Evolutionary conservation across 2,888 invertebrate species (phyloP).

Genomic region (Mechanitis messenoides): DNA sequence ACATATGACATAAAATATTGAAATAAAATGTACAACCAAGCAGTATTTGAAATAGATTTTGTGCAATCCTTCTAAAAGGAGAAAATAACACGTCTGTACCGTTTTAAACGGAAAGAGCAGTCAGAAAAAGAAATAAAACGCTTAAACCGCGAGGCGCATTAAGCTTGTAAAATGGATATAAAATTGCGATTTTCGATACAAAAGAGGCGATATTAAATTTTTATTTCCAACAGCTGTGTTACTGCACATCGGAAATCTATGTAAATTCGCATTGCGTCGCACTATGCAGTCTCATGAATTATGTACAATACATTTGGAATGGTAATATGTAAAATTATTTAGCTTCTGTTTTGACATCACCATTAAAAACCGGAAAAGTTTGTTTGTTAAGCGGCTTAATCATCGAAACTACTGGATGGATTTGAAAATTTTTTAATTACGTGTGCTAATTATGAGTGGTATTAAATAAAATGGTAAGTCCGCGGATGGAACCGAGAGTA

Average conservation of each 20-base stretch:
- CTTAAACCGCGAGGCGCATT: slow-evolving; percentile 14
- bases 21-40: too few species aligned
- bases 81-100: slow-evolving; percentile 12
- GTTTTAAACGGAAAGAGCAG: not conserved
- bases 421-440: too few species aligned
- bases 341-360: slow-evolving; percentile 2
- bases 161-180: slow-evolving; percentile 22
- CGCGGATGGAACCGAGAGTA: too few species aligned
- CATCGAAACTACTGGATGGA: too few species aligned
- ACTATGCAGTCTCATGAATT: slow-evolving; percentile 57
- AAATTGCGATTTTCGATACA: slow-evolving; percentile 34
- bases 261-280: slow-evolving; percentile 66
- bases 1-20: too few species aligned
- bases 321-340: slow-evolving; percentile 15
- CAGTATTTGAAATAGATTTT: not conserved
- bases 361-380: too few species aligned
- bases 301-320: slow-evolving; percentile 39
- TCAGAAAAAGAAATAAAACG: slow-evolving; percentile 11
- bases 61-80: not conserved
- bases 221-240: slow-evolving; percentile 58
- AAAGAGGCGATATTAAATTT: slow-evolving; percentile 53
- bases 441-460: too few species aligned
- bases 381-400: too few species aligned
- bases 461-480: too few species aligned
- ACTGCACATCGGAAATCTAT: slow-evolving; percentile 54